phyloP scores from a whole-genome alignment of 2,113 vertebrate genomes.

The Haemorhous mexicanus region DNA sequence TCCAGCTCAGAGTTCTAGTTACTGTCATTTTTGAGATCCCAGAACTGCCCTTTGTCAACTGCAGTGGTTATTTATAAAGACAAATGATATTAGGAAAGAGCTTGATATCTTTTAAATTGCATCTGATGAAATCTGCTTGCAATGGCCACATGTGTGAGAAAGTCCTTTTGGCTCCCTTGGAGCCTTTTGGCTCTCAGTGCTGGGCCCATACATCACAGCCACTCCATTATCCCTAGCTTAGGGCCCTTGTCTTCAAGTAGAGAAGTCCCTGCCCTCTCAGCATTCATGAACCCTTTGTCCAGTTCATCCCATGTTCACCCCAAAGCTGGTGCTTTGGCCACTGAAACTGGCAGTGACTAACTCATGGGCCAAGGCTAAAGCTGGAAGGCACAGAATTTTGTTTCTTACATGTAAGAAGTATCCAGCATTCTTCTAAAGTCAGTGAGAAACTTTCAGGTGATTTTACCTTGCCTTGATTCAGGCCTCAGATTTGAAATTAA shows the following conservation, averaged over 20 bases:
- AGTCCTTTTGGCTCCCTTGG: background rate
- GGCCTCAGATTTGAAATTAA: background rate
- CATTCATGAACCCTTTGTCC: background rate
- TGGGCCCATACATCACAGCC: background rate
- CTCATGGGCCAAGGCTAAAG: background rate
- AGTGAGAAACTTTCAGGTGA: background rate
- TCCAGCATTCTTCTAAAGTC: background rate
- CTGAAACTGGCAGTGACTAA: background rate
- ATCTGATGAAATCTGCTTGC: background rate
- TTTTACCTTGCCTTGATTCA: background rate
- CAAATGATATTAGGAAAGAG: constrained; percentile 15
- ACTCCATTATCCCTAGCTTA: background rate
- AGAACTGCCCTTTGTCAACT: background rate
- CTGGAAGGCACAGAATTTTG: background rate
- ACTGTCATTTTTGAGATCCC: background rate
- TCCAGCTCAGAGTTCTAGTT: background rate
- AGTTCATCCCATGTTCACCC: accelerated
- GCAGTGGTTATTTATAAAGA: background rate
- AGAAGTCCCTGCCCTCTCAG: background rate
- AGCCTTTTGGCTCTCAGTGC: background rate
- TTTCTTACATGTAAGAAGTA: background rate
- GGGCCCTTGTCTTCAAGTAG: background rate
- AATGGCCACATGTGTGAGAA: background rate
- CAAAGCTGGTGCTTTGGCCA: background rate
- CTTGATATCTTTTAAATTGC: constrained; percentile 26